Evolutionary conservation across 2,888 invertebrate species (phyloP).

Genomic region (Lepidocyrtinus sp.): DNA sequence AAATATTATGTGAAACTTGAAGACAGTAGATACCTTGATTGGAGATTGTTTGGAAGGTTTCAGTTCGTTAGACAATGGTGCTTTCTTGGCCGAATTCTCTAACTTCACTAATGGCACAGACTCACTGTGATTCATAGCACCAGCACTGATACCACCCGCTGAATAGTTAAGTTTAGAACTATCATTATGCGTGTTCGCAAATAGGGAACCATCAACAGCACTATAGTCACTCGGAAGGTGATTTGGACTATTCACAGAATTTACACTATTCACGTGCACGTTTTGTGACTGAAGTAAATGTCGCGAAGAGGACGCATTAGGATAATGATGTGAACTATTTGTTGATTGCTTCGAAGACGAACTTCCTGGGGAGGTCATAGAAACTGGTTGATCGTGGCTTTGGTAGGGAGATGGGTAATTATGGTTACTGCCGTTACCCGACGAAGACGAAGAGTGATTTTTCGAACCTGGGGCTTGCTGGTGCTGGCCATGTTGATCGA

Average conservation of each 20-base stretch:
- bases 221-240: constrained; percentile 43
- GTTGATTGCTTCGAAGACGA: constrained; percentile 47
- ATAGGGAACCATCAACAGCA: constrained; percentile 31
- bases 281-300: constrained; percentile 22
- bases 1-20: too few relatives aligned
- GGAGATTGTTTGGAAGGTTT: constrained; percentile 1
- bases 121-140: constrained; percentile 48
- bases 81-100: constrained; percentile 28
- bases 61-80: constrained; percentile 18
- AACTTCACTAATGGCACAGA: constrained; percentile 40
- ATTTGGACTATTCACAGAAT: constrained; percentile 45
- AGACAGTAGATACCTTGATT: constrained; percentile 49
- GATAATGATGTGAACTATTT: constrained; percentile 27
- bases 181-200: constrained; percentile 23
- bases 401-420: constrained; percentile 39
- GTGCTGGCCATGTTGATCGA: constrained; percentile 47
- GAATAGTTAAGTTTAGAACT: constrained; percentile 40
- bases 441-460: constrained; percentile 45
- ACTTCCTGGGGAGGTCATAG: constrained; percentile 39
- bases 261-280: constrained; percentile 44
- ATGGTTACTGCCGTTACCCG: constrained; percentile 37
- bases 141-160: constrained; percentile 42
- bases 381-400: constrained; percentile 33
- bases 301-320: constrained; percentile 28
- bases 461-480: constrained; percentile 41